Percentiles rank a stretch among this genome's conserved stretches.
Evolutionary conservation across 2,888 invertebrate species (phyloP).

Genomic region (Thera obeliscata): DNA sequence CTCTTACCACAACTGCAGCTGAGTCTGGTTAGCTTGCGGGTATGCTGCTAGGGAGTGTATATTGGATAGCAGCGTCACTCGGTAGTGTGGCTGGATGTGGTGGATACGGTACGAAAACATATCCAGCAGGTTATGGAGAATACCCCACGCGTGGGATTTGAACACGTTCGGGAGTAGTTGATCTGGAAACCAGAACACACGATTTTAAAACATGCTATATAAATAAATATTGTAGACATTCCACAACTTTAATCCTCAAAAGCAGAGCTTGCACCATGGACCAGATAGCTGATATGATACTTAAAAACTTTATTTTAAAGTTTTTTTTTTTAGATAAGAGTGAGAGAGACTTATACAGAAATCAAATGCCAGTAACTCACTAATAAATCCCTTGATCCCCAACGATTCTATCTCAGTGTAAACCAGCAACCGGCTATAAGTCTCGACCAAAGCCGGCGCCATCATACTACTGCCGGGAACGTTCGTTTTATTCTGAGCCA

Average conservation of each 20-base stretch:
- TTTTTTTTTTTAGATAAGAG: too few relatives aligned
- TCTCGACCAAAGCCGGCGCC: constrained; percentile 97
- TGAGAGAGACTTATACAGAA: neutral
- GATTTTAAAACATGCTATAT: neutral
- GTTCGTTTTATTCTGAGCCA: constrained; percentile 93
- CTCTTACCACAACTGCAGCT: constrained; percentile 93
- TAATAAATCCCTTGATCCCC: constrained; percentile 98
- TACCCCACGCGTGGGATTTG: constrained; percentile 97
- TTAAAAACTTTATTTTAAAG: too few relatives aligned
- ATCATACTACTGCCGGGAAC: constrained; percentile 87
- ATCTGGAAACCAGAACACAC: constrained; percentile 74
- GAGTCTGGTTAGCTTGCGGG: constrained; percentile 97
- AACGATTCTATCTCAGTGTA: constrained; percentile 98
- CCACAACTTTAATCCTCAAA: too few relatives aligned
- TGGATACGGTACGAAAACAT: constrained; percentile 99
- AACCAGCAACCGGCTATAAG: constrained; percentile 95
- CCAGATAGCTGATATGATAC: too few relatives aligned
- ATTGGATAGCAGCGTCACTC: constrained; percentile 95
- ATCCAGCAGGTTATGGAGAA: constrained; percentile 96
- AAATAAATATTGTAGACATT: too few relatives aligned
- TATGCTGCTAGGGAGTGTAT: constrained; percentile 95
- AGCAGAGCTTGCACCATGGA: too few relatives aligned
- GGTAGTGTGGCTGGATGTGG: constrained; percentile 97
- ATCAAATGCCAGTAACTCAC: constrained; percentile 77
- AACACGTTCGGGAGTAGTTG: constrained; percentile 96